Percentiles rank a stretch among this genome's conserved stretches.
phyloP scores from a whole-genome alignment of 2,113 vertebrate genomes.

The Puntigrus tetrazona region DNA sequence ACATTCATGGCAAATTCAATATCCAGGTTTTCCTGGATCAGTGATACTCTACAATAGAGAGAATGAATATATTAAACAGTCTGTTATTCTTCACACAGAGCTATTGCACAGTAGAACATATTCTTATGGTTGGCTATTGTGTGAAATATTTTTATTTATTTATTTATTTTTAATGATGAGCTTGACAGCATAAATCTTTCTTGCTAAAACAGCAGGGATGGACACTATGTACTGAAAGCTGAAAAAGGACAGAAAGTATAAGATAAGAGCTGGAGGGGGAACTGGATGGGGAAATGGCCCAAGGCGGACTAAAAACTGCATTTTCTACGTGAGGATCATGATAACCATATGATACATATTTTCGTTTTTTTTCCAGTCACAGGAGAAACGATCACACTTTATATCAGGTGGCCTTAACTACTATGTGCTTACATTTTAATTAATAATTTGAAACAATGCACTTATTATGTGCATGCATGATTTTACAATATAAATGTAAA shows the following conservation, averaged over 20 bases:
- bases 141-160: not conserved
- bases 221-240: not conserved
- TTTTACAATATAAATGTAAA: too few relatives aligned
- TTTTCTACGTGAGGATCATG: not conserved
- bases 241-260: not conserved
- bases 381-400: not conserved
- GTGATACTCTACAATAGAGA: not conserved
- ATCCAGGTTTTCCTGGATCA: not conserved
- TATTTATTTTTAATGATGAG: not conserved
- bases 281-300: not conserved
- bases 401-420: too few relatives aligned
- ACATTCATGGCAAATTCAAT: not conserved
- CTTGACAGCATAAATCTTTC: not conserved
- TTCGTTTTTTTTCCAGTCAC: not conserved
- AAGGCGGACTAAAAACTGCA: not conserved
- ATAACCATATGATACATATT: not conserved
- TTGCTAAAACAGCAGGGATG: not conserved
- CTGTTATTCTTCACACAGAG: not conserved
- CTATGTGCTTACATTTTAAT: too few relatives aligned
- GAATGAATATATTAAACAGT: not conserved
- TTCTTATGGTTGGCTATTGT: not conserved
- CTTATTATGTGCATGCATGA: too few relatives aligned
- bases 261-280: not conserved
- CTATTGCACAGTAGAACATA: not conserved
- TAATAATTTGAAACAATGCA: too few relatives aligned